These are phyloP conservation scores for Phataginus tetradactyla DNA, from an alignment of 2,797 vertebrate genomes.

Conservation along the genomic window DNA sequence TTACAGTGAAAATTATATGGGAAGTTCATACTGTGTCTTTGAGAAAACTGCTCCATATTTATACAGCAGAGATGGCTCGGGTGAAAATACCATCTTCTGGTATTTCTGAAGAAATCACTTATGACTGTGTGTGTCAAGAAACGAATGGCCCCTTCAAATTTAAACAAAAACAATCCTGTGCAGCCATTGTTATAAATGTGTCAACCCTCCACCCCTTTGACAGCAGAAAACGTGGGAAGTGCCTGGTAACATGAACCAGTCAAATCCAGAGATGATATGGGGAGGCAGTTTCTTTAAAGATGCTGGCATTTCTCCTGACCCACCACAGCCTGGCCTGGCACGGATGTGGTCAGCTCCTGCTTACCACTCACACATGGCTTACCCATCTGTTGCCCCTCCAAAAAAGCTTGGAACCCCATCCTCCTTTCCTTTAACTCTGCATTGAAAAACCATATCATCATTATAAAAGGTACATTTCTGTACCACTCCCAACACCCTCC, in stretches of 20 bases:
- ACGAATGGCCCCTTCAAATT: neutral
- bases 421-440: neutral
- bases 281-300: neutral
- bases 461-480: neutral
- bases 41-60: neutral
- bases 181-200: neutral
- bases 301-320: neutral
- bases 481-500: no score
- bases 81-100: neutral
- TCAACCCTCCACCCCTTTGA: neutral
- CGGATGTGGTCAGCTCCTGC: neutral
- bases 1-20: neutral
- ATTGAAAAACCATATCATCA: neutral
- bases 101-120: slow-evolving; percentile 11
- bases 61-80: neutral
- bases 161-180: neutral
- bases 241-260: neutral
- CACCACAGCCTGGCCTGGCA: neutral
- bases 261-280: neutral
- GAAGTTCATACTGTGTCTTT: neutral
- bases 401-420: neutral
- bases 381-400: neutral
- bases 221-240: neutral
- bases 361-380: fast-evolving
- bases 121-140: neutral